Percentiles rank a stretch among this genome's conserved stretches.
phyloP scores from a whole-genome alignment of 2,888 invertebrate species.

The Limnephilus marmoratus region DNA sequence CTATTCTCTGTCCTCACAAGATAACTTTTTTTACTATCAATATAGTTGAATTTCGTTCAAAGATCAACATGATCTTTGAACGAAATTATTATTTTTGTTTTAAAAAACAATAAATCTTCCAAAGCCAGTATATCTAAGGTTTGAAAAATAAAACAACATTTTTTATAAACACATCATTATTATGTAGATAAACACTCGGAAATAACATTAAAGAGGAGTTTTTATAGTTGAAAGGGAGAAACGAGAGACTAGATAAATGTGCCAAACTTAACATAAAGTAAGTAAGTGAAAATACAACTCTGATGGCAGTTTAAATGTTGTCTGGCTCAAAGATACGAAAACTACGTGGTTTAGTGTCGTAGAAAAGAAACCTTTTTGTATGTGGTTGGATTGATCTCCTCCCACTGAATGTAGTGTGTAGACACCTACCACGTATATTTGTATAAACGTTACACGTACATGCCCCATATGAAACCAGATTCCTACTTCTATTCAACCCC shows the following conservation, averaged over 20 bases:
- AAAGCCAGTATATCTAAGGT: not conserved
- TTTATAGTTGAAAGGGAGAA: not conserved
- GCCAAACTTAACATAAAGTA: not conserved
- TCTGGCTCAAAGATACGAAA: not conserved
- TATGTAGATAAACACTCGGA: not conserved
- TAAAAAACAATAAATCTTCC: not conserved
- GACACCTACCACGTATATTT: not conserved
- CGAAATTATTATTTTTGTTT: too few relatives aligned
- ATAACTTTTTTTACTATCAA: not conserved
- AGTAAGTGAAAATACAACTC: conserved; percentile 14
- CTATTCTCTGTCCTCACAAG: not conserved
- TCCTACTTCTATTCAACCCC: not conserved
- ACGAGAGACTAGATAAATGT: not conserved
- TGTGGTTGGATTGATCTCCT: not conserved
- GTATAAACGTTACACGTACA: not conserved
- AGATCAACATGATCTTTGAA: too few relatives aligned
- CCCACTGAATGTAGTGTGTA: not conserved
- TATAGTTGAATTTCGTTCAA: too few relatives aligned
- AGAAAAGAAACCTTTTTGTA: not conserved
- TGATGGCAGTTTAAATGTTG: not conserved
- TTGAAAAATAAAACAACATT: not conserved
- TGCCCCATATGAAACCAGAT: not conserved
- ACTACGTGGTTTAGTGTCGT: not conserved
- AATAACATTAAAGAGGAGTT: not conserved
- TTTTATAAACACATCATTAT: conserved; percentile 16